phyloP scores from a whole-genome alignment of 2,113 vertebrate genomes.

The Psilopogon haemacephalus region DNA sequence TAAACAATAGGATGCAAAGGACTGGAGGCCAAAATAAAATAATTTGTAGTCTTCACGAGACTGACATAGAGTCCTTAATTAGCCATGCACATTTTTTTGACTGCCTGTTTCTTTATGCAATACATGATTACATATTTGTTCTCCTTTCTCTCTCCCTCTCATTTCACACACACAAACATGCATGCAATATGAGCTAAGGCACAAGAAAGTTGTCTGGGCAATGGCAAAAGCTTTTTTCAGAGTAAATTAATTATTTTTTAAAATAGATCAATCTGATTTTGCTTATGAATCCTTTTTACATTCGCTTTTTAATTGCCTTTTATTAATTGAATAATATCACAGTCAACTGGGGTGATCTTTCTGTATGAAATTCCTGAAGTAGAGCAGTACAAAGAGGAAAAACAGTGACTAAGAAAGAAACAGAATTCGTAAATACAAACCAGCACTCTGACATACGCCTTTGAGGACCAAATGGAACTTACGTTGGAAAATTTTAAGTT shows the following conservation, averaged over 20 bases:
- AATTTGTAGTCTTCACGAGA: not conserved
- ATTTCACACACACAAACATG: not conserved
- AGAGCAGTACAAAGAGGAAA: not conserved
- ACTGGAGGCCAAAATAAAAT: not conserved
- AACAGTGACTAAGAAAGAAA: not conserved
- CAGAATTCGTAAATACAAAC: not conserved
- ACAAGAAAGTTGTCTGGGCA: not conserved
- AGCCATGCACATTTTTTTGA: not conserved
- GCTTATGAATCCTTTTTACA: not conserved
- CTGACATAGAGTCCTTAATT: not conserved
- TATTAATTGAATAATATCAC: not conserved
- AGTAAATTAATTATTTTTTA: not conserved
- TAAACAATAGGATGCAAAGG: not conserved
- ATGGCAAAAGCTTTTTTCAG: not conserved
- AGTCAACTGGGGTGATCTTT: not conserved
- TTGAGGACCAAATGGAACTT: not conserved
- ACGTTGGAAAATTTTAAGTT: not conserved
- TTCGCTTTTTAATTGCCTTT: not conserved
- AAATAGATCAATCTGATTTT: not conserved
- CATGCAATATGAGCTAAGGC: not conserved
- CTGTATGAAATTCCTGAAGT: not conserved
- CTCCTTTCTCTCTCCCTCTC: not conserved
- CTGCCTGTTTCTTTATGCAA: not conserved
- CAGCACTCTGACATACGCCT: not conserved
- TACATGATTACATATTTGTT: not conserved